Evolutionary conservation across 35 echinoderm and acorn worm genomes (phyloP), one percentile per base, ranked within the genome.

Genomic region (Ophiothrix spiculata): DNA sequence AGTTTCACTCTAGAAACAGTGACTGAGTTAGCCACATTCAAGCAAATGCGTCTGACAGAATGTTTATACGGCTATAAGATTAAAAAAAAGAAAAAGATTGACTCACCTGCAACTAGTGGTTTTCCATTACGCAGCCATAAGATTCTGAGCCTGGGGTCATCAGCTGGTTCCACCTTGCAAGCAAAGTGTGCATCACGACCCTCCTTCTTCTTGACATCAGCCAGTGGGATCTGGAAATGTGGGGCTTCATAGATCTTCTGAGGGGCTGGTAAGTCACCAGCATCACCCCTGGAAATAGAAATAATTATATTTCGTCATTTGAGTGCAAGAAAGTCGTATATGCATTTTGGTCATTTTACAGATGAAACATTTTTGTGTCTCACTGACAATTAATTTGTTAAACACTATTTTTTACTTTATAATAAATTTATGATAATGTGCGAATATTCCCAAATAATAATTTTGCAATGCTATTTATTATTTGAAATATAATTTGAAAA

Each of bases 81-180:
- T n/a, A n/a, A n/a, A n/a, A n/a, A n/a, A n/a, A n/a, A n/a, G n/a
- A n/a, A n/a, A n/a, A n/a, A n/a, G n/a, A n/a, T n/a, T 15, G 16
- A 79, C 81, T 42, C 69, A 84, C 81, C 81, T 64, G 81, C 81
- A 84, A 84, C 54, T 32, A 84, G 56, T 84, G 81, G 81, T 60
- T 64, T 69, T 54, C 90, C 92, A 80, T 94, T 91, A 75, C 91
- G 91, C 11, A 91, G 92, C 96, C 96, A 99, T 38, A 94, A 86
- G 4, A 99, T 80, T 45, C 80, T 94, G 36, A 91, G 91, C 11
- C 92, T 94, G 11, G 88, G 75, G 74, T 99, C 96, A 32, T 87
- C 83, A n/a, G 89, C 83, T 49, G 93, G 86, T 78, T 85, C 56
- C 2, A 95, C 73, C 21, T 90, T 90, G 54, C 93, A 95, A 16